phyloP scores from a whole-genome alignment of 2,888 invertebrate genomes.

The Leptinotarsa juncta region DNA sequence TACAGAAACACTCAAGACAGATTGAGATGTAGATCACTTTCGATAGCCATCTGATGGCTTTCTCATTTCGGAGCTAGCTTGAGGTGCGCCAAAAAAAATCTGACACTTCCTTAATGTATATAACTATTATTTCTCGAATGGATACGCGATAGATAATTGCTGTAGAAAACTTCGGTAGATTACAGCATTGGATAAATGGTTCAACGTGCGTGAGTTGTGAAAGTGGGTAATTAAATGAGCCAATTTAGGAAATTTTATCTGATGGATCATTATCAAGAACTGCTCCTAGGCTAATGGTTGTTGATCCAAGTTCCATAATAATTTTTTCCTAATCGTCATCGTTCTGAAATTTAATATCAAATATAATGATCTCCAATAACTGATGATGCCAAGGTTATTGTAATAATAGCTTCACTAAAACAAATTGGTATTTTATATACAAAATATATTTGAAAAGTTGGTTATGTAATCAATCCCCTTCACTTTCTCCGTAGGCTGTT shows the following conservation, averaged over 20 bases:
- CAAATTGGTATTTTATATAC: too few relatives aligned
- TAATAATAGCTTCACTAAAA: too few relatives aligned
- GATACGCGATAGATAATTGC: conserved; percentile 4
- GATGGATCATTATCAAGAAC: background rate
- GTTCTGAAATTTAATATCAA: too few relatives aligned
- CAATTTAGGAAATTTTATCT: conserved; percentile 3
- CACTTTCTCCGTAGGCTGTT: too few relatives aligned
- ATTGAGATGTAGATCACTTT: conserved; percentile 51
- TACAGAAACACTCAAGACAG: conserved; percentile 48
- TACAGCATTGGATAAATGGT: conserved; percentile 8
- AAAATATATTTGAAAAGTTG: too few relatives aligned
- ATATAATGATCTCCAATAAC: too few relatives aligned
- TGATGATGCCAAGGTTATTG: too few relatives aligned
- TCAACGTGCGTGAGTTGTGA: background rate
- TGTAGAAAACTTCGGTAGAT: background rate
- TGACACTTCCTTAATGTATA: conserved; percentile 13
- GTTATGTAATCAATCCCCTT: too few relatives aligned
- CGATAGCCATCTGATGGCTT: conserved; percentile 32
- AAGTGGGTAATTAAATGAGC: background rate
- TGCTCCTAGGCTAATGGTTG: background rate
- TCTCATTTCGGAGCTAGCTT: background rate
- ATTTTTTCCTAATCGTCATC: too few relatives aligned
- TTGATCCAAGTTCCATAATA: too few relatives aligned
- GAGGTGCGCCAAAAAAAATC: conserved; percentile 19
- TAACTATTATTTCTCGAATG: conserved; percentile 4